phyloP scores from a whole-genome alignment of 2,797 vertebrate genomes.

The Micrastur ruficollis region DNA sequence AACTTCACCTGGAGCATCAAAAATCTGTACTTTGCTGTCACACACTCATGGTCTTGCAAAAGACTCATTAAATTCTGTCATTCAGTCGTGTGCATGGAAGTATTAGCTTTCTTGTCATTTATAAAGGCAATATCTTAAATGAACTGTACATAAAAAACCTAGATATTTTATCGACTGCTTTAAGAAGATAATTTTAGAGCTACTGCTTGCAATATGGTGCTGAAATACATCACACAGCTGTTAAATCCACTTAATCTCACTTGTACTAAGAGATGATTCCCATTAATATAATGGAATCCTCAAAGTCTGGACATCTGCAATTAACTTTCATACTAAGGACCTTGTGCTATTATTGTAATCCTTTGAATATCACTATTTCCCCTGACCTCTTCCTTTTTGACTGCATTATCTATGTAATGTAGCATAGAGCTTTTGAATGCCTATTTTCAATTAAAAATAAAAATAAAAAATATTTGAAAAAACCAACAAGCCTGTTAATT shows the following conservation, averaged over 20 bases:
- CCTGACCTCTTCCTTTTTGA: neutral
- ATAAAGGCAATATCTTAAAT: neutral
- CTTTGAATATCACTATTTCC: neutral
- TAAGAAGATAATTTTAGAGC: neutral
- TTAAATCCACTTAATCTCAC: neutral
- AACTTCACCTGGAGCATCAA: neutral
- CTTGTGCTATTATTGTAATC: neutral
- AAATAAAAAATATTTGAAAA: neutral
- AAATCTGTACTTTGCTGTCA: neutral
- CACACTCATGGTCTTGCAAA: neutral
- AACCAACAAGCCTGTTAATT: neutral
- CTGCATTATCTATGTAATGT: neutral
- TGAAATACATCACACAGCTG: neutral
- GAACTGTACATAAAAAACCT: neutral
- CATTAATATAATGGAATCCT: neutral
- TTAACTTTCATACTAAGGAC: neutral
- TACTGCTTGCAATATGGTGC: neutral
- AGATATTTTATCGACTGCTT: neutral
- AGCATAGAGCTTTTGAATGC: neutral
- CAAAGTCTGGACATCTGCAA: neutral
- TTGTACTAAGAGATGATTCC: neutral
- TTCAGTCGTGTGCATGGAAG: neutral
- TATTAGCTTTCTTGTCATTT: neutral
- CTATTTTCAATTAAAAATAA: neutral
- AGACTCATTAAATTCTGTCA: neutral